Conservation (phyloP, 2,113 vertebrate species). For the Oryzias melastigma region DNA sequence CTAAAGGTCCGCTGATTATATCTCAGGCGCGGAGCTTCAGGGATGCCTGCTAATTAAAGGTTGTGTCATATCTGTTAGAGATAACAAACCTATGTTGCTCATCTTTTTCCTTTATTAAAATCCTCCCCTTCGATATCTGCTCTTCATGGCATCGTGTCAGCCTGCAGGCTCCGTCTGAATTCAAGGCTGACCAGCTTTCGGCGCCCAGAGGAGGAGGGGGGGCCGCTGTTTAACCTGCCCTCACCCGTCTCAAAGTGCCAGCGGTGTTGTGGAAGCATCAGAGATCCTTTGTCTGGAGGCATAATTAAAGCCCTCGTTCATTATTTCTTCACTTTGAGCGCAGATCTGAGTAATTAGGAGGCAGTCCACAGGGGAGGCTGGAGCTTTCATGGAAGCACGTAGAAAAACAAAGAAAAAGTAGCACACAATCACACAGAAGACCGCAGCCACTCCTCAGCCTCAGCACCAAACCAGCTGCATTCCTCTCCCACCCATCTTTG, state of each 20-base stretch:
- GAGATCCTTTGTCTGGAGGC: conserved; percentile 64
- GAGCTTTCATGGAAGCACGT: conserved; percentile 23
- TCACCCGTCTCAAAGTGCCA: conserved; percentile 49
- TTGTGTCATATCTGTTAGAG: conserved; percentile 74
- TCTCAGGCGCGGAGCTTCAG: conserved; percentile 61
- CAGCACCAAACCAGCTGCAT: conserved; percentile 53
- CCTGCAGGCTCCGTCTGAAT: conserved; percentile 21
- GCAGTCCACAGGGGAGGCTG: conserved; percentile 31
- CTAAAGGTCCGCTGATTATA: conserved; percentile 76
- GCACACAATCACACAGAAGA: conserved; percentile 30
- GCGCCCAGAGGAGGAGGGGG: conserved; percentile 22
- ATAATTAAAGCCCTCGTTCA: conserved; percentile 70
- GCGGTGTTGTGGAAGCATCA: conserved; percentile 44
- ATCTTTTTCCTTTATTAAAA: conserved; percentile 19
- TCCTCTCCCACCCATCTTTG: conserved; percentile 52
- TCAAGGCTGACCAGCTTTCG: conserved; percentile 36
- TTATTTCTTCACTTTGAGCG: conserved; percentile 73
- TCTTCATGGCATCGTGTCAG: conserved; percentile 30
- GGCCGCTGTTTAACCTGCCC: conserved; percentile 56
- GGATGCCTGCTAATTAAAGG: conserved; percentile 73
- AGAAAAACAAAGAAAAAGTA: conserved; percentile 10
- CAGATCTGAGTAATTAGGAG: conserved; percentile 71
- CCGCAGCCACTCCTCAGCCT: conserved; percentile 30
- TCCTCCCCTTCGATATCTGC: conserved; percentile 1
- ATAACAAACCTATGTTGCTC: conserved; percentile 63